Evolutionary conservation across 92 coral and sea anemone genomes (phyloP), one percentile per base, ranked within the genome.

Genomic region (Galaxea fascicularis): DNA sequence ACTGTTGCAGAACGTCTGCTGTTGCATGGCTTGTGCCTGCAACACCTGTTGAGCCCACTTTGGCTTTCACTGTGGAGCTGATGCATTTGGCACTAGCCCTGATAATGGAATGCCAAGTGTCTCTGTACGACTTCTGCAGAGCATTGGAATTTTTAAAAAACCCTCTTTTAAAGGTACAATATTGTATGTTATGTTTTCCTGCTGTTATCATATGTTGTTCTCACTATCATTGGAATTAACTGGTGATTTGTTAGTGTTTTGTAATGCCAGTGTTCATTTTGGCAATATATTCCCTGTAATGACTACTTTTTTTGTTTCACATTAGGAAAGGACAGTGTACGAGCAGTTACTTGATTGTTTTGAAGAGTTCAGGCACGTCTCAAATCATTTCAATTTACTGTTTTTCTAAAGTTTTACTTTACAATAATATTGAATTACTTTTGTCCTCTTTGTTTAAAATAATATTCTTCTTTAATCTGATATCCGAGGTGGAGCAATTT

Each of bases 311-410:
- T n/a, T n/a, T n/a, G n/a, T n/a, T n/a, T n/a, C 24, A 1, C 3
- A 45, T 45, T 71, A 90, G 93, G 80, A 30, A 47, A 86, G 84
- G 71, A 82, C 73, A 49, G 28, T 86, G 27, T 90, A 90, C 62
- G 88, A 87, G 63, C 89, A 82, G 76, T 79, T 90, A n/a, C 53
- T 90, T 63, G 91, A 90, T 66, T 82, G 86, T 69, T 90, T 87
- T 84, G 93, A 90, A 83, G 91, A 87, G 68, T 91, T 71, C 81
- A 79, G 94, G 94, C 83, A 45, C 11, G 51, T n/a, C n/a, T n/a
- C n/a, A n/a, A n/a, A n/a, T n/a, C n/a, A n/a, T n/a, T n/a, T n/a
- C n/a, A n/a, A n/a, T n/a, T n/a, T n/a, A n/a, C n/a, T n/a, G n/a
- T n/a, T n/a, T n/a, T n/a, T n/a, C n/a, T n/a, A n/a, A n/a, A n/a